Base-by-base conservation (phyloP, 2,888 invertebrate species). In the Agonum fuliginosum region DNA sequence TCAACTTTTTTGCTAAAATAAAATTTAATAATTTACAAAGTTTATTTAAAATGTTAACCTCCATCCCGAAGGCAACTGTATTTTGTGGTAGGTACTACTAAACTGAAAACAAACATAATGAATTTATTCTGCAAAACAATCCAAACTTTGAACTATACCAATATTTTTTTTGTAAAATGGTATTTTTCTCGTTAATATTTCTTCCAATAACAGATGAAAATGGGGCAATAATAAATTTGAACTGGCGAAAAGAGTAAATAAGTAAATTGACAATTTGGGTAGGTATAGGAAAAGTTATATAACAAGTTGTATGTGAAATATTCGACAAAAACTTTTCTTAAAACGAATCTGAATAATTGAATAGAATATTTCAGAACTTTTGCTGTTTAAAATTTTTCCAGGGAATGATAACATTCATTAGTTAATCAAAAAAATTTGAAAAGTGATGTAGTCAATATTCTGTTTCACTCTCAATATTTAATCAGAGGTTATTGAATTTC, bases 401-500 rank as follows among this genome's bases (percentile, higher is more conserved):
- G 54, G 2, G 12, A 37, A 37, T 37, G 4, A 37, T 37, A 37
- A 27, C 20, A 54, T 24, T 54, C 54, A 54, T 24, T 24, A 54
- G 24, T 54, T 22, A 24, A 27, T 27, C 12, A 54, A 22, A 54
- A 54, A 48, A 6, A 8, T 17, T 19, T 54, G n/a, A 48, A 6
- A 8, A 8, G 8, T 54, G n/a, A 12, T 4, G 10, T 8, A 22
- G n/a, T 0, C 12, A 24, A n/a, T 30, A 62, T 30, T 62, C 34
- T 30, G 27, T 62, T 62, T 30, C 58, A 62, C 8, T 62, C 58
- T 14, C 30, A 30, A 30, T 62, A 30, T 54, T 62, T 30, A 62
- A 62, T 34, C 58, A 62, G 58, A 30, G 30, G 27, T 30, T 62
- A 62, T 62, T 62, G 58, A 62, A 62, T 62, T 62, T 62, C 58